These are phyloP conservation scores for Tiphia femorata DNA, from an alignment of 2,888 invertebrate species.

Conservation along the genomic window DNA sequence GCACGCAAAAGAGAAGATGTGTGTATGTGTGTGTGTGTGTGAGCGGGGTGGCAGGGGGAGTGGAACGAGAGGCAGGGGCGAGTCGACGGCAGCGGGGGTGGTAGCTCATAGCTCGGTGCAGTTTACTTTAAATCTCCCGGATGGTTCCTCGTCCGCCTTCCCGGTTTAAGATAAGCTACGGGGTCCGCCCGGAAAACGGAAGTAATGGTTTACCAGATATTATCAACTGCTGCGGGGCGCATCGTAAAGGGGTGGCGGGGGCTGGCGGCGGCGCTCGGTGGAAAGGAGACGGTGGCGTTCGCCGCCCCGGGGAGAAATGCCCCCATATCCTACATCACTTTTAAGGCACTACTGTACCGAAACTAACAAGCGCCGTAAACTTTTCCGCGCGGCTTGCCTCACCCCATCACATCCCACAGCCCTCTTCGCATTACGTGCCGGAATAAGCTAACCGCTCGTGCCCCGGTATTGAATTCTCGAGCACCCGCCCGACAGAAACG, in stretches of 20 bases:
- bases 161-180: conserved; percentile 58
- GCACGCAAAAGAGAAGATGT: no score
- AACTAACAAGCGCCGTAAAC: conserved; percentile 37
- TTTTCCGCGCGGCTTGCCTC: conserved; percentile 49
- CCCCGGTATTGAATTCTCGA: background rate
- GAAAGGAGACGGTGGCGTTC: conserved; percentile 3
- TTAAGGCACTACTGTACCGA: conserved; percentile 38
- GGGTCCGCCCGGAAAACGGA: conserved; percentile 58
- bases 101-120: conserved; percentile 42
- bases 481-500: background rate
- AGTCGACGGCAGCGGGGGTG: conserved; percentile 5
- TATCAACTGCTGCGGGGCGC: conserved; percentile 53
- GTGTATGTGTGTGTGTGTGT: no score
- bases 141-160: conserved; percentile 52
- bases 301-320: conserved; percentile 21
- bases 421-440: conserved; percentile 42
- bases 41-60: no score
- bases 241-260: conserved; percentile 37
- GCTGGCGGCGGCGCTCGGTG: background rate
- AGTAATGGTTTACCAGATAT: conserved; percentile 65
- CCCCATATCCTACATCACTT: conserved; percentile 48
- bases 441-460: conserved; percentile 16
- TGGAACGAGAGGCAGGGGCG: no score
- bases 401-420: no score
- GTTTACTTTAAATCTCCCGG: conserved; percentile 58